phyloP scores from a whole-genome alignment of 2,888 invertebrate species.

The Portevinia maculata region DNA sequence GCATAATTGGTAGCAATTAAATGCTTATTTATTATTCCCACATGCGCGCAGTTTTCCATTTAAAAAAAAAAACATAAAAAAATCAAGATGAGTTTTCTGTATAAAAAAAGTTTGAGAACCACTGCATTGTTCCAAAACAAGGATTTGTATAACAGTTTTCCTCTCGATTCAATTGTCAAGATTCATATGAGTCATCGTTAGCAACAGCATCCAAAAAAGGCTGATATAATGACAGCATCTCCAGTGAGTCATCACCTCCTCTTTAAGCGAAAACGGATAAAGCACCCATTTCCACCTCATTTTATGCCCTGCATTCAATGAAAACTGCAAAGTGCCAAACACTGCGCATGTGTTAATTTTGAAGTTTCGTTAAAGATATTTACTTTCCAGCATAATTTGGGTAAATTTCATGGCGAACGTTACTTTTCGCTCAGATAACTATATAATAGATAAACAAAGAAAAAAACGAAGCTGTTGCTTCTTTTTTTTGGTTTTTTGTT shows the following conservation, averaged over 20 bases:
- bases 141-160: slow-evolving; percentile 62
- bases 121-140: slow-evolving; percentile 21
- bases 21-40: slow-evolving; percentile 44
- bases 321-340: not conserved
- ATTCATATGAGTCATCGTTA: slow-evolving; percentile 68
- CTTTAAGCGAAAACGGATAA: not conserved
- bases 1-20: slow-evolving; percentile 54
- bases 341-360: slow-evolving; percentile 60
- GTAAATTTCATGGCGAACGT: slow-evolving; percentile 45
- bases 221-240: slow-evolving; percentile 42
- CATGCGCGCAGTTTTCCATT: not conserved
- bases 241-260: slow-evolving; percentile 61
- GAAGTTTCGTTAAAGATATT: slow-evolving; percentile 56
- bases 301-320: slow-evolving; percentile 32
- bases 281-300: slow-evolving; percentile 28
- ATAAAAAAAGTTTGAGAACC: slow-evolving; percentile 44
- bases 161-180: slow-evolving; percentile 11
- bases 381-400: slow-evolving; percentile 29
- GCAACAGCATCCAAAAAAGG: slow-evolving; percentile 67
- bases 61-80: not conserved
- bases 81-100: too few relatives aligned
- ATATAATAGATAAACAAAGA: not conserved
- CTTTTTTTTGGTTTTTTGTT: slow-evolving; percentile 9
- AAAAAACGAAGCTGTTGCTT: slow-evolving; percentile 55
- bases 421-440: slow-evolving; percentile 59